Base-by-base conservation (phyloP, 2,888 invertebrate genomes). In the Epinotia demarniana region DNA sequence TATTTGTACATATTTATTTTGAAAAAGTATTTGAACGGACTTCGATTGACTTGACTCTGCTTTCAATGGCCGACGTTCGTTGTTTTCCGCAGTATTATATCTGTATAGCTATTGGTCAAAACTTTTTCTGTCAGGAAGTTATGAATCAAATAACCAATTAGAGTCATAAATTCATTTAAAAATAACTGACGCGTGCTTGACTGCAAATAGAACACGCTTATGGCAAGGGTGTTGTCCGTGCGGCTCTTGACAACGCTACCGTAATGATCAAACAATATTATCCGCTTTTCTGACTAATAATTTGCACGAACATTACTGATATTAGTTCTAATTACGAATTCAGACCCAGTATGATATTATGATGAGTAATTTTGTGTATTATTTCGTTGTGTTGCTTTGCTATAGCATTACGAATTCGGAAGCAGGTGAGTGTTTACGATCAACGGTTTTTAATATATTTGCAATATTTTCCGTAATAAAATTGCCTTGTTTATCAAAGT, bases 191-290 rank as follows among this genome's bases (percentile, higher is more conserved):
- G 43, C 61, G 16, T 67, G 33, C 55, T 18, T 46, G 16, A 55
- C 72, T 67, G 33, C 60, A 77, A 33, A 1, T 71, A 81, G 78
- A 89, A 85, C 89, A 61, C 72, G 83, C 80, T 84, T 84, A 19
- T 4, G 13, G 12, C 69, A 60, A 57, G 92, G 93, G 93, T 92
- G 93, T 93, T 92, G 93, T 90, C 92, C 90, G 87, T 88, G 87
- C 86, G 85, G 80, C 81, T 71, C 72, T 60, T 89, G 87, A 86
- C 91, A 91, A 92, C 91, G 91, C 86, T 84, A 86, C 76, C 83
- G 89, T 92, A 93, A 92, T 92, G 93, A 93, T 93, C 88, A 92
- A 93, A 92, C 92, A 90, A 84, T 86, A 88, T 86, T 85, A 82
- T 84, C 83, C 83, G 78, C 83, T 85, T 87, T 89, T 86, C 78